Conservation (phyloP, 2,888 invertebrate genomes). For the Nycteola revayana region DNA sequence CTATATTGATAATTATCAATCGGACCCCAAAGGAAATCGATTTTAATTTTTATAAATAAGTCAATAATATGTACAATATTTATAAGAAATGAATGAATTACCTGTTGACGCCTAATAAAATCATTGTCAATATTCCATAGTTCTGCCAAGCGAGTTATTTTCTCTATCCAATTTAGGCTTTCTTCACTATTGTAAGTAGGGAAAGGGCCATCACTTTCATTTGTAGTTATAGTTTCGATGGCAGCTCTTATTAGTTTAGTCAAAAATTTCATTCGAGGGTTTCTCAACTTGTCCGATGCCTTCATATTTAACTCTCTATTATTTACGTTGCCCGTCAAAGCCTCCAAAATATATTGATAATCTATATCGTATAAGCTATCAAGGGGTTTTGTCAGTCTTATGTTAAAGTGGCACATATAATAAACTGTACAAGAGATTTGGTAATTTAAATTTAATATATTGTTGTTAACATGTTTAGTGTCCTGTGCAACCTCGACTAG, state of each 20-base stretch:
- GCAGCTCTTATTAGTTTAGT: slow-evolving; percentile 87
- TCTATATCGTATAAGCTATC: slow-evolving; percentile 90
- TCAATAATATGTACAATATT: too few species aligned
- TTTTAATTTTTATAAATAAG: too few species aligned
- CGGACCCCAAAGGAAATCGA: too few species aligned
- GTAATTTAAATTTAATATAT: slow-evolving; percentile 89
- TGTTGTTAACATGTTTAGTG: slow-evolving; percentile 88
- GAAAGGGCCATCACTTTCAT: slow-evolving; percentile 75
- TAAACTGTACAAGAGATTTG: slow-evolving; percentile 89
- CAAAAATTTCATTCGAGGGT: slow-evolving; percentile 87
- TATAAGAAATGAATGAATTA: slow-evolving; percentile 38
- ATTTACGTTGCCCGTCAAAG: slow-evolving; percentile 58
- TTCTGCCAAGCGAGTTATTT: slow-evolving; percentile 86
- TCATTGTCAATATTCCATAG: slow-evolving; percentile 90
- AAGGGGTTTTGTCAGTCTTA: slow-evolving; percentile 88
- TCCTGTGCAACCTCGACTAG: slow-evolving; percentile 90
- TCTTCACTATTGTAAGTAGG: slow-evolving; percentile 63
- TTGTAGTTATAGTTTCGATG: slow-evolving; percentile 86
- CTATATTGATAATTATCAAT: too few species aligned
- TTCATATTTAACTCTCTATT: slow-evolving; percentile 83
- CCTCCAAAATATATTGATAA: slow-evolving; percentile 82
- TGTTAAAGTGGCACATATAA: slow-evolving; percentile 89
- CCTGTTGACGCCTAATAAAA: slow-evolving; percentile 89
- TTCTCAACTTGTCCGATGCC: slow-evolving; percentile 86
- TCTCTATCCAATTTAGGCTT: slow-evolving; percentile 86